Evolutionary conservation across 2,113 vertebrate genomes (phyloP), one percentile per base, ranked within the genome.

Genomic region (Indicator maculatus): DNA sequence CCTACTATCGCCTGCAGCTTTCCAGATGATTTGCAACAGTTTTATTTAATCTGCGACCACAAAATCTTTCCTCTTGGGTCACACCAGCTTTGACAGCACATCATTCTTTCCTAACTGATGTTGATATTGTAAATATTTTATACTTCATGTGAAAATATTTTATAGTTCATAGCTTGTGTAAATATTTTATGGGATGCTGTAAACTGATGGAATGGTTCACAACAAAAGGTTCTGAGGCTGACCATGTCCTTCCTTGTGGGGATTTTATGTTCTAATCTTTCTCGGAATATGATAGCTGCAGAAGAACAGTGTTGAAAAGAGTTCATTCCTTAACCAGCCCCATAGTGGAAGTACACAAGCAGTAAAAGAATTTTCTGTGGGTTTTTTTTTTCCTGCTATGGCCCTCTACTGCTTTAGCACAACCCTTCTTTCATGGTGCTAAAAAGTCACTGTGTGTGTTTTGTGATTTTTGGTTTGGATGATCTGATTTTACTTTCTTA

Each of bases 71-170:
- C 83, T 97, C 78, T 58, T 92, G 80, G 88, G 80, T 96, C 87
- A 93, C 76, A 92, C 72, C 64, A 61, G 69, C 72, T 76, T 94
- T 94, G 94, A 95, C 89, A 95, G 75, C 50, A 91, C 88, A 94
- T 97, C 75, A 81, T 96, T 97, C 93, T 97, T 97, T 95, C 69
- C 86, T 59, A 90, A 74, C 89, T 94, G 89, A 89, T 96, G 95
- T 93, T 93, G 91, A 88, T 95, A 93, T 75, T 96, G 87, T 97
- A 95, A 97, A 96, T 95, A 93, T 95, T 96, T 93, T 95, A 94
- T 93, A 93, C 94, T 96, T 96, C 91, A 95, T 95, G 93, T 93
- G 93, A 96, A 97, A 96, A 90, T 96, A 95, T 96, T 96, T 96
- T 96, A 94, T 95, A 96, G 93, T 93, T 96, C 96, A 89, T 96